Base-by-base conservation (phyloP, 2,888 invertebrate genomes). In the Leucania comma region DNA sequence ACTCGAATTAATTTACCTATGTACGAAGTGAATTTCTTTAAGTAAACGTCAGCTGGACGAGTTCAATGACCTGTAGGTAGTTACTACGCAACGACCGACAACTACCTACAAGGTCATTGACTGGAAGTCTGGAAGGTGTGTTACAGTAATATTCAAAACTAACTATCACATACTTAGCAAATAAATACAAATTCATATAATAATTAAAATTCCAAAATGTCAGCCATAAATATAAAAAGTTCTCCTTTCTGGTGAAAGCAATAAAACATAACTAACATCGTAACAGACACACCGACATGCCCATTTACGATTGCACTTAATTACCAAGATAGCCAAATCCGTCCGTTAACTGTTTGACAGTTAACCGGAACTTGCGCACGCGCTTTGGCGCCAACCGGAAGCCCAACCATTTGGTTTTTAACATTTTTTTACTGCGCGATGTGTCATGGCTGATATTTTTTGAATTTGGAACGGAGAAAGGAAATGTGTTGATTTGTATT, bases 341-440 rank as follows among this genome's bases (percentile, higher is more conserved):
- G 75, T 77, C 50, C 50, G 72, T 69, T 42, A 68, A 74, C 68
- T 62, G 61, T 65, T 76, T 69, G 70, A 86, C 87, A 86, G 87
- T 85, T 85, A 85, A 48, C 74, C 87, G 88, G 88, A 88, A 85
- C 80, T 64, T 73, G 80, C 83, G 80, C 75, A 74, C 80, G 77
- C 75, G 86, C 89, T 89, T 90, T 83, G 74, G 90, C 84, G 91
- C 92, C 92, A 89, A 86, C 89, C 89, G 92, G 92, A 92, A 88
- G 75, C 68, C 68, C 63, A 42, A 84, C 87, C 89, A 90, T 91
- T 81, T 89, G 85, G 85, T 85, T 82, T 80, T 76, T 66, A 72
- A 82, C 60, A 63, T 61, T 58, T 85, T 86, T 86, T 89, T 84
- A 87, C 83, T 85, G 75, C 69, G 72, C 83, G 78, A 87, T 90